phyloP scores from a whole-genome alignment of 2,888 invertebrate genomes.

The Plutella xylostella region DNA sequence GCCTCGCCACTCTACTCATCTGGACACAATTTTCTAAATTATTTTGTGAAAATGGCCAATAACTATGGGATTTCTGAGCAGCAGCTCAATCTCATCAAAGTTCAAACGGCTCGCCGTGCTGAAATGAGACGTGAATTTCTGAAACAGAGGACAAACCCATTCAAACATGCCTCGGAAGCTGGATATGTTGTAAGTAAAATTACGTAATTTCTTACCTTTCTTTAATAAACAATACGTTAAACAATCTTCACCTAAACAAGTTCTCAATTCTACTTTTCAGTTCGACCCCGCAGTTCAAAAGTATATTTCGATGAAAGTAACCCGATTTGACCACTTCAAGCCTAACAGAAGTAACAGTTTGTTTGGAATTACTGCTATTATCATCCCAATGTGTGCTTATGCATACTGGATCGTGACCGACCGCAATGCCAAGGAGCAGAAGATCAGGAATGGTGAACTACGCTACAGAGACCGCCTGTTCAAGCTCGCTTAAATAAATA shows the following conservation, averaged over 20 bases:
- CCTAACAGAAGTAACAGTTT: constrained; percentile 70
- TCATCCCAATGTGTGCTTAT: constrained; percentile 67
- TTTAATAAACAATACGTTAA: background rate
- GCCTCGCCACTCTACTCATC: too few relatives aligned
- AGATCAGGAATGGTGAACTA: constrained; percentile 77
- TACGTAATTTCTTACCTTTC: constrained; percentile 45
- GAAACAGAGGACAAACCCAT: constrained; percentile 78
- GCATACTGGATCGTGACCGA: constrained; percentile 64
- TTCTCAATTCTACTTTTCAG: constrained; percentile 73
- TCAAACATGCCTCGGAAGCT: constrained; percentile 74
- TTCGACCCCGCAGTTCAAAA: constrained; percentile 85
- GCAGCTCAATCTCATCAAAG: constrained; percentile 63
- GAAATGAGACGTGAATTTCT: constrained; percentile 77
- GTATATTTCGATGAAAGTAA: constrained; percentile 77
- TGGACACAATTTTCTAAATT: background rate
- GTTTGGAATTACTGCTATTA: constrained; percentile 57
- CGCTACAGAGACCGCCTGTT: constrained; percentile 79
- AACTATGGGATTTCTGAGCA: constrained; percentile 64
- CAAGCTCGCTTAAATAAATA: constrained; percentile 75
- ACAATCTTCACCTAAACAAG: too few relatives aligned
- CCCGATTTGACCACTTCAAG: constrained; percentile 74
- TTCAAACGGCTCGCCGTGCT: constrained; percentile 71
- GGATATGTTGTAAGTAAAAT: constrained; percentile 77
- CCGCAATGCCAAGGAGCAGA: constrained; percentile 65
- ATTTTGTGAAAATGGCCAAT: constrained; percentile 20